These are phyloP conservation scores for Sepiola atlantica DNA, from an alignment of 2,888 invertebrate species.

Conservation along the genomic window DNA sequence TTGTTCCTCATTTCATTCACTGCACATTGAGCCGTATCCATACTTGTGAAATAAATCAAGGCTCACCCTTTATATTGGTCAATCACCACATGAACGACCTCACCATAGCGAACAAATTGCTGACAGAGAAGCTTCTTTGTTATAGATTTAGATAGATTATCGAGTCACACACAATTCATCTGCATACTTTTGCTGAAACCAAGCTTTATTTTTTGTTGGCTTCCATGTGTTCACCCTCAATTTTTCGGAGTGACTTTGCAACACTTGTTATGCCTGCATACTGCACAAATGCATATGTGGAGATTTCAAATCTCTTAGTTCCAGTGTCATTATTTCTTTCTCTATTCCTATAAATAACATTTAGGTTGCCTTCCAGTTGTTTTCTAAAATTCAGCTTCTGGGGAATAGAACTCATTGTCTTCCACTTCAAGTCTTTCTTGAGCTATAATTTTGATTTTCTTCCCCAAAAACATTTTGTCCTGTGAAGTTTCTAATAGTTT, in stretches of 20 bases:
- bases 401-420: constrained; percentile 70
- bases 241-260: constrained; percentile 90
- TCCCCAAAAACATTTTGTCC: constrained; percentile 97
- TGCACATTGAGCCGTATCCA: constrained; percentile 86
- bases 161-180: constrained; percentile 96
- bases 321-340: constrained; percentile 91
- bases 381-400: constrained; percentile 95
- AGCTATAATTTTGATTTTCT: constrained; percentile 94
- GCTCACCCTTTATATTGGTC: constrained; percentile 92
- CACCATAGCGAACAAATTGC: constrained; percentile 87
- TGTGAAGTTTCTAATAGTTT: constrained; percentile 96
- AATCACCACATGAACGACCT: constrained; percentile 83
- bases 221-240: constrained; percentile 95
- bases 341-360: constrained; percentile 98
- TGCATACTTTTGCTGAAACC: constrained; percentile 98
- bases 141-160: constrained; percentile 86
- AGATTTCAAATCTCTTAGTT: constrained; percentile 85
- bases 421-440: constrained; percentile 84
- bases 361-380: constrained; percentile 95
- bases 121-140: constrained; percentile 90
- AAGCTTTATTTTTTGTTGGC: constrained; percentile 90
- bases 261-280: constrained; percentile 97
- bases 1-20: constrained; percentile 93
- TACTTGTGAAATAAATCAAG: constrained; percentile 93
- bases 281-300: constrained; percentile 97